Evolutionary conservation across 2,113 vertebrate species (phyloP).

Genomic region (Phyllostomus discolor): DNA sequence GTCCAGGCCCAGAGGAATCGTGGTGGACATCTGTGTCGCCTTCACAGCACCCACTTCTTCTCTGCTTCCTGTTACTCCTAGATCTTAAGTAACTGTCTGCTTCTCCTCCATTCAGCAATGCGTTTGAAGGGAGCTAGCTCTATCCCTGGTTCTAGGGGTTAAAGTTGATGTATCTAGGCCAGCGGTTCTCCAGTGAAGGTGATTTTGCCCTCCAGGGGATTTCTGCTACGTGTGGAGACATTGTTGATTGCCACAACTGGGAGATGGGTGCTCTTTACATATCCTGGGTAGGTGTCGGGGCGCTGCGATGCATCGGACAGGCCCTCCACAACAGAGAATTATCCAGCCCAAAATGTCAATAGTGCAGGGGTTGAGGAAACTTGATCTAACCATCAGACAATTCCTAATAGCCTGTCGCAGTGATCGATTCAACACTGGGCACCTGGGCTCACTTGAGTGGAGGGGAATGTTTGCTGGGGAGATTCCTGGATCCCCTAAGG

Average conservation of each 20-base stretch:
- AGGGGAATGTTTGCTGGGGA: background rate
- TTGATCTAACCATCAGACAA: background rate
- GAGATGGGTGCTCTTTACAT: background rate
- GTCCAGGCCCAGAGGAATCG: background rate
- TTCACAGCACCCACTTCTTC: background rate
- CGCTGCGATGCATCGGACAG: background rate
- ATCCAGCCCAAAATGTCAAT: background rate
- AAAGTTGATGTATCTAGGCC: background rate
- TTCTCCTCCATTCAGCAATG: background rate
- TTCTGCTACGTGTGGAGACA: background rate
- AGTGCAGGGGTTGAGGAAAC: background rate
- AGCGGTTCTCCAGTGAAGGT: background rate
- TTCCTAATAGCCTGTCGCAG: background rate
- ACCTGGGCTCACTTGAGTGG: background rate
- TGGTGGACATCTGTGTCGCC: background rate
- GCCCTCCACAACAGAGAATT: background rate
- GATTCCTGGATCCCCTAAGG: background rate
- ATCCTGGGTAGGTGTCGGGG: background rate
- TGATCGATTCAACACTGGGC: background rate
- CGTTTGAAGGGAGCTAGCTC: background rate
- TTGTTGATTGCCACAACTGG: too few species aligned
- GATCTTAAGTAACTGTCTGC: background rate
- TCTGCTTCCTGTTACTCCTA: background rate
- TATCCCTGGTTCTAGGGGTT: background rate
- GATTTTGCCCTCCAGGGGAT: background rate